Evolutionary conservation across 2,113 vertebrate species (phyloP).

Genomic region (Numida meleagris): DNA sequence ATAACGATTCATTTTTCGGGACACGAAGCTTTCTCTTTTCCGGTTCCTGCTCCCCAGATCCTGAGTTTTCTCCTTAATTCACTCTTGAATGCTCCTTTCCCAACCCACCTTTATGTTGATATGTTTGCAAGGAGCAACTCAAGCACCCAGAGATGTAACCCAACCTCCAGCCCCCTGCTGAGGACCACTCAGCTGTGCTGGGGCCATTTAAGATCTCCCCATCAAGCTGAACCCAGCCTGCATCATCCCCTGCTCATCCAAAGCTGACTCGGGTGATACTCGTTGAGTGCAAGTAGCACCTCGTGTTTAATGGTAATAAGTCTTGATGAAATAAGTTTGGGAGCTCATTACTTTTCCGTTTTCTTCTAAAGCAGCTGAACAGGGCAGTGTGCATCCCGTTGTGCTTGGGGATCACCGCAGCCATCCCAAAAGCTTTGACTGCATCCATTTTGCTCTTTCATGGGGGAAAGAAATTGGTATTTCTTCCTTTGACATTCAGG

Average conservation of each 20-base stretch:
- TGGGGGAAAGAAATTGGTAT: neutral
- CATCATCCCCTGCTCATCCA: neutral
- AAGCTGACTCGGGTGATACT: neutral
- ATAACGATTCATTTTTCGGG: neutral
- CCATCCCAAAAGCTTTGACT: neutral
- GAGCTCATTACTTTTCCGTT: neutral
- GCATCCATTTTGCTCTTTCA: neutral
- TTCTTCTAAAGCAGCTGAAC: neutral
- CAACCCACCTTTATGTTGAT: neutral
- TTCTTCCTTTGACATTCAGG: neutral
- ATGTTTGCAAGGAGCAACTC: neutral
- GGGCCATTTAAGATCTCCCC: neutral
- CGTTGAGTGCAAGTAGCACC: too few species aligned
- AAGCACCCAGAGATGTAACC: neutral
- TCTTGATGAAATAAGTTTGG: neutral
- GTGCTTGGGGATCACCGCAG: neutral
- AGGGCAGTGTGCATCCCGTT: neutral
- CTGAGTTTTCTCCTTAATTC: neutral
- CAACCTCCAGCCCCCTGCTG: fast-evolving
- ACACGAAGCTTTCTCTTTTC: neutral
- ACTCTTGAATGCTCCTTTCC: neutral
- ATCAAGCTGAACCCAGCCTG: neutral
- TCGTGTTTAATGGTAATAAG: neutral
- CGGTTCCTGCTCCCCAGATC: neutral
- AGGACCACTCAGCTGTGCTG: fast-evolving